Evolutionary conservation across 2,797 vertebrate species (phyloP), one percentile per base, ranked within the genome.

Genomic region (Valencia hispanica): DNA sequence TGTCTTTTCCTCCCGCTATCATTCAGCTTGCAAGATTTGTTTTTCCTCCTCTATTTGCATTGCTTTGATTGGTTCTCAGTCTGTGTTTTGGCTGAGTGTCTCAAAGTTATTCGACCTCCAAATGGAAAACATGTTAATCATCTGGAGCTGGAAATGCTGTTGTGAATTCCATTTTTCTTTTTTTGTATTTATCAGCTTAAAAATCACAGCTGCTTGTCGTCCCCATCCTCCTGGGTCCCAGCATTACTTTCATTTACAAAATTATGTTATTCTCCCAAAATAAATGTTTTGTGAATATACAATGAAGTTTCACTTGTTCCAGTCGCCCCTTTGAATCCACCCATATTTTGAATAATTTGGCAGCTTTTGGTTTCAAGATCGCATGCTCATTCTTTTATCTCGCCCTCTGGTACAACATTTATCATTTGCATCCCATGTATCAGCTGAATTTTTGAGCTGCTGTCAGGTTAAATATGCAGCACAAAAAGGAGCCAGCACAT

Each of bases 81-180:
- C 77, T 90, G 75, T 74, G 79, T 86, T 87, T 92, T 93, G 87
- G 88, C 94, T 70, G 79, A 82, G 78, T 75, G 75, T 90, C 87
- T 90, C 84, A 25, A 27, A 85, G 78, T 82, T 89, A 79, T 91
- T 91, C 79, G 87, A 84, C 78, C 80, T 74, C 82, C 73, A 80
- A 90, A 86, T 92, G 87, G 86, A 92, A 91, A 92, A 89, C 89
- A 93, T 92, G 84, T 89, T 84, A 70, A 86, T 81, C 87, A 90
- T 94, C 90, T 92, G 87, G 84, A 85, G 20, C 79, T 83, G 77
- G 68, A 68, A 89, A 70, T 84, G 79, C 75, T 83, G 68, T 68
- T 89, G 36, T 80, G 72, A 65, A 84, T 75, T 84, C 81, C 84
- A 82, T 78, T 79, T 74, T 83, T 81, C 81, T 47, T 86, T 90